These are phyloP conservation scores for Pammene aurita DNA, from an alignment of 2,888 invertebrate genomes.

Conservation along the genomic window DNA sequence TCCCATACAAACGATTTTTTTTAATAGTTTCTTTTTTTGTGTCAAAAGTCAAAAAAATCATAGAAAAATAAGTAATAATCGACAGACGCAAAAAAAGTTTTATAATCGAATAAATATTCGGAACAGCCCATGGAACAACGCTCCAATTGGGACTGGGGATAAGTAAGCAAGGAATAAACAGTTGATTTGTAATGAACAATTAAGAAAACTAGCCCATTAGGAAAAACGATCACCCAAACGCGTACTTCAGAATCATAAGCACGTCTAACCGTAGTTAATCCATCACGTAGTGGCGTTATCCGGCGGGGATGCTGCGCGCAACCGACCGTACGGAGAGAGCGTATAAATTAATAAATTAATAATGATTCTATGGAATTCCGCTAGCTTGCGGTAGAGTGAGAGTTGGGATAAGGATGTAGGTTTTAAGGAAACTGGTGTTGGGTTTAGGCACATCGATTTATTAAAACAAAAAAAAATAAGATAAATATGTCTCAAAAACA, in stretches of 20 bases:
- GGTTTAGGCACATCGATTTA: neutral
- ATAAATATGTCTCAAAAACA: too few species aligned
- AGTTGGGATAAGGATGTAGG: conserved; percentile 52
- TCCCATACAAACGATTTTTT: too few species aligned
- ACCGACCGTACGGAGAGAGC: conserved; percentile 74
- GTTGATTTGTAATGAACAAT: neutral
- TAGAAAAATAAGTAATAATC: too few species aligned
- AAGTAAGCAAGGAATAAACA: too few species aligned
- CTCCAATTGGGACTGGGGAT: too few species aligned
- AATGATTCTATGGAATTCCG: conserved; percentile 81
- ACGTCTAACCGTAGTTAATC: conserved; percentile 36
- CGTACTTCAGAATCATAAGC: conserved; percentile 24
- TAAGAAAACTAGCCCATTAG: too few species aligned
- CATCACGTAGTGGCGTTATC: conserved; percentile 41
- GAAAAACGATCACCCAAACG: conserved; percentile 6
- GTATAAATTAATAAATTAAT: conserved; percentile 83
- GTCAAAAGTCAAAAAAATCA: too few species aligned
- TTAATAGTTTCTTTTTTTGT: too few species aligned
- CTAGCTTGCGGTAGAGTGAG: conserved; percentile 61
- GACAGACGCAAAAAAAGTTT: too few species aligned
- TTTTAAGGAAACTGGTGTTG: conserved; percentile 34
- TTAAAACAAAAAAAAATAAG: too few species aligned
- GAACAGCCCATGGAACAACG: too few species aligned
- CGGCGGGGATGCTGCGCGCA: conserved; percentile 48
- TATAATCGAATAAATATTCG: too few species aligned